Percentiles rank a stretch among this genome's conserved stretches.
Conservation (phyloP, 2,113 vertebrate species). For the Mobula birostris region DNA sequence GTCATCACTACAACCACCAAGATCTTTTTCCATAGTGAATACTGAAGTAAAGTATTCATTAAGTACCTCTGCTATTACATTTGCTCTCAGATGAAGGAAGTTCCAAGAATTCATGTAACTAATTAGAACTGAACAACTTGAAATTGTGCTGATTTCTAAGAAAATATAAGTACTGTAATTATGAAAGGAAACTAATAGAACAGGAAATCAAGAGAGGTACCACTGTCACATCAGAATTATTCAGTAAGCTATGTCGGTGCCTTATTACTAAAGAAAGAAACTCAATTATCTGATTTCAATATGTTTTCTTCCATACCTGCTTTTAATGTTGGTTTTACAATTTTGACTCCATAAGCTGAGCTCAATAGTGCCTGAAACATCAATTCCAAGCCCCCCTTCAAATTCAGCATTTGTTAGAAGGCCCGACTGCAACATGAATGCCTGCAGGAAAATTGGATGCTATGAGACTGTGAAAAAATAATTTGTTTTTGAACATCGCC, state of each 20-base stretch:
- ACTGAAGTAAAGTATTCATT: too few relatives aligned
- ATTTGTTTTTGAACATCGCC: neutral
- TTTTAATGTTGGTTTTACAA: slow-evolving; percentile 44
- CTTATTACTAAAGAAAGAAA: neutral
- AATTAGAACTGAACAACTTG: neutral
- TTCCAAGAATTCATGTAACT: neutral
- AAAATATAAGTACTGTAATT: neutral
- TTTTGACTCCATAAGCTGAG: slow-evolving; percentile 55
- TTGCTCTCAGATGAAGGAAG: neutral
- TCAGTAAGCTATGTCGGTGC: neutral
- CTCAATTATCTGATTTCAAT: neutral
- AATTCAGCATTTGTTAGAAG: slow-evolving; percentile 46
- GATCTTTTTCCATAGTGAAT: too few relatives aligned
- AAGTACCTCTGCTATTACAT: too few relatives aligned
- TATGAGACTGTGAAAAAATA: neutral
- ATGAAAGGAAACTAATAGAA: neutral
- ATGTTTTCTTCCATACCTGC: slow-evolving; percentile 42
- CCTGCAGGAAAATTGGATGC: slow-evolving; percentile 42
- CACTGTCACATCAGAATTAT: neutral
- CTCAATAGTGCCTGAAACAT: slow-evolving; percentile 49
- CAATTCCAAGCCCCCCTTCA: slow-evolving; percentile 50
- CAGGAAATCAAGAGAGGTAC: neutral
- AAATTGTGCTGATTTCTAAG: neutral
- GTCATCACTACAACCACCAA: too few relatives aligned
- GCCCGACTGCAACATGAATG: slow-evolving; percentile 55